phyloP scores from a whole-genome alignment of 2,797 vertebrate genomes.

The Meda fulgida region DNA sequence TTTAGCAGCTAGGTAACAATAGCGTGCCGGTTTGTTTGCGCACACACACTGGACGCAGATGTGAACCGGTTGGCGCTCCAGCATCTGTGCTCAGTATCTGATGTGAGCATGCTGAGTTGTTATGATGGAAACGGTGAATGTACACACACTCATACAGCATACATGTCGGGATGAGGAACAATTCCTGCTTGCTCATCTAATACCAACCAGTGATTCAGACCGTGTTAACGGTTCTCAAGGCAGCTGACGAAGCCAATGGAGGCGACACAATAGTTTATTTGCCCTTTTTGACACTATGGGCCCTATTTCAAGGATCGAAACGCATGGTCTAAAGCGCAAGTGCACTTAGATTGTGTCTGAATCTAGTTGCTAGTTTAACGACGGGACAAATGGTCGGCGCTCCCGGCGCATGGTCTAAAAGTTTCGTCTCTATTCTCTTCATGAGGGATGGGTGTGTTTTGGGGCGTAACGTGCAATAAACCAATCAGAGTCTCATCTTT shows the following conservation, averaged over 20 bases:
- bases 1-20: conserved; percentile 12
- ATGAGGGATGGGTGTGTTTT: too few species aligned
- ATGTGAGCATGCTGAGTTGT: too few species aligned
- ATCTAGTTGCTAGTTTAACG: too few species aligned
- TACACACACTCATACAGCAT: background rate
- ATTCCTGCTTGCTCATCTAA: background rate
- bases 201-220: background rate
- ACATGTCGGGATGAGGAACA: conserved; percentile 8
- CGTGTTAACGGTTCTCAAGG: background rate
- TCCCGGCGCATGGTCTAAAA: too few species aligned
- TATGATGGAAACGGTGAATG: conserved; percentile 28
- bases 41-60: conserved; percentile 45
- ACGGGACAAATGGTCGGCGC: too few species aligned
- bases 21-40: background rate
- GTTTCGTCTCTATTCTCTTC: too few species aligned
- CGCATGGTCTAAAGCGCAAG: too few species aligned
- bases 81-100: conserved; percentile 57
- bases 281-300: background rate
- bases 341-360: too few species aligned
- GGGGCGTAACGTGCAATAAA: too few species aligned
- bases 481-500: too few species aligned
- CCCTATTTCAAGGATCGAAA: too few species aligned
- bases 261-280: background rate
- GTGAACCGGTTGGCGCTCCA: conserved; percentile 23
- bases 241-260: background rate